A percentile compares a stretch with the other conserved stretches of the same genome.
phyloP scores from a whole-genome alignment of 2,888 invertebrate species.

The Lydus trimaculatus region DNA sequence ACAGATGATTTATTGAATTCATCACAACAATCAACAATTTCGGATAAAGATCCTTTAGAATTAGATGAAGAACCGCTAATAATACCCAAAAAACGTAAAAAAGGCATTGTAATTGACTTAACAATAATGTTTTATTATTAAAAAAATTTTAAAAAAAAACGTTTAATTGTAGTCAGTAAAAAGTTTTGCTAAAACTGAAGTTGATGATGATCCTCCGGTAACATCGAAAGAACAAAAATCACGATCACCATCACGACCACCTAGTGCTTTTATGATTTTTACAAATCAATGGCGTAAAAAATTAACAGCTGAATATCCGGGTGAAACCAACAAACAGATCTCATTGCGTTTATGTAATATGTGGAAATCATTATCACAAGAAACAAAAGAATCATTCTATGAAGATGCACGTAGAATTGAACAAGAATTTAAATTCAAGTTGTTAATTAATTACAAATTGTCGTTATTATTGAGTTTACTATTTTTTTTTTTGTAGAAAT shows the following conservation, averaged over 20 bases:
- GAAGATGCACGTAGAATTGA: slow-evolving; percentile 57
- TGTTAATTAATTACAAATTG: slow-evolving; percentile 49
- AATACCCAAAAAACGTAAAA: background rate
- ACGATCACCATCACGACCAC: slow-evolving; percentile 56
- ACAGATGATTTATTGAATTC: background rate
- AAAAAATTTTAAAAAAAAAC: background rate
- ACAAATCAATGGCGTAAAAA: slow-evolving; percentile 62
- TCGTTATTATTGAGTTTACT: slow-evolving; percentile 1
- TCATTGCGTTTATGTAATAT: slow-evolving; percentile 61
- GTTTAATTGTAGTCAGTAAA: background rate
- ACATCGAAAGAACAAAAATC: background rate
- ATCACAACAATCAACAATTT: background rate
- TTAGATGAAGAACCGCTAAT: background rate
- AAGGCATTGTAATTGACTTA: background rate
- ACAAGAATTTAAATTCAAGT: slow-evolving; percentile 60
- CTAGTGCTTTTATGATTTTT: slow-evolving; percentile 65
- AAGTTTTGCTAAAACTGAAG: background rate
- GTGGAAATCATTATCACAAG: slow-evolving; percentile 61
- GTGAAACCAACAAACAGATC: slow-evolving; percentile 62
- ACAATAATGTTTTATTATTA: background rate
- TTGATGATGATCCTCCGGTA: background rate
- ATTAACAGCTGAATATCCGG: slow-evolving; percentile 59
- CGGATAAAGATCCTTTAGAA: background rate
- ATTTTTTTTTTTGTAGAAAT: background rate
- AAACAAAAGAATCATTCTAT: slow-evolving; percentile 59